Percentiles rank a stretch among this genome's conserved stretches.
Evolutionary conservation across 2,113 vertebrate genomes (phyloP).

Genomic region (Eidolon helvum): DNA sequence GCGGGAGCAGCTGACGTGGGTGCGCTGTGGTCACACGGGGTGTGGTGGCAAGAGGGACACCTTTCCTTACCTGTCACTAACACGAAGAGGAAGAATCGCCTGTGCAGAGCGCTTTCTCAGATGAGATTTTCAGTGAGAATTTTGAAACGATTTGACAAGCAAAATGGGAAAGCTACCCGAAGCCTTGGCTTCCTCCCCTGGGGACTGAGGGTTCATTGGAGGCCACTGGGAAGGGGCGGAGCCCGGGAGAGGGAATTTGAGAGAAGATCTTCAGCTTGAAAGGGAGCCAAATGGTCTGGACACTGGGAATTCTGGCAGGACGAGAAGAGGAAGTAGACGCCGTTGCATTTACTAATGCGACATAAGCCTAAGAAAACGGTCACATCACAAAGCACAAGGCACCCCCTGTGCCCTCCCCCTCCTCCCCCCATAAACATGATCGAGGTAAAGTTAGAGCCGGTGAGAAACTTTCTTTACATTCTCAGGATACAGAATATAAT

Average conservation of each 20-base stretch:
- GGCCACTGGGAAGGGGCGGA: background rate
- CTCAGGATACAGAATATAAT: background rate
- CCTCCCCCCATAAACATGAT: background rate
- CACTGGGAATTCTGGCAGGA: background rate
- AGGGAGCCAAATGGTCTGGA: background rate
- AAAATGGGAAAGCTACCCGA: background rate
- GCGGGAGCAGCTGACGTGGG: rapidly evolving
- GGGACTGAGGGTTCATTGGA: background rate
- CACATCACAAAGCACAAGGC: background rate
- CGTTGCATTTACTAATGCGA: background rate
- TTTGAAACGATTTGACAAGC: background rate
- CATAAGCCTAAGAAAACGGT: background rate
- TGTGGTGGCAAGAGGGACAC: rapidly evolving
- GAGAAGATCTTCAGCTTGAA: background rate
- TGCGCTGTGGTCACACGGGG: rapidly evolving
- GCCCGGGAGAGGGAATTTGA: background rate
- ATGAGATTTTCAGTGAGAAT: background rate
- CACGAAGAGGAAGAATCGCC: background rate
- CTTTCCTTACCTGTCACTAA: background rate
- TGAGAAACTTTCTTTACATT: background rate
- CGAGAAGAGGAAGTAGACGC: background rate
- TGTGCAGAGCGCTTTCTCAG: background rate
- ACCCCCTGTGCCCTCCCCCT: rapidly evolving
- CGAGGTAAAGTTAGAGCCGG: background rate
- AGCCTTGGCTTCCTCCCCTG: background rate